phyloP scores from a whole-genome alignment of 1,140 invertebrate genomes.

The Zeugodacus cucurbitae region DNA sequence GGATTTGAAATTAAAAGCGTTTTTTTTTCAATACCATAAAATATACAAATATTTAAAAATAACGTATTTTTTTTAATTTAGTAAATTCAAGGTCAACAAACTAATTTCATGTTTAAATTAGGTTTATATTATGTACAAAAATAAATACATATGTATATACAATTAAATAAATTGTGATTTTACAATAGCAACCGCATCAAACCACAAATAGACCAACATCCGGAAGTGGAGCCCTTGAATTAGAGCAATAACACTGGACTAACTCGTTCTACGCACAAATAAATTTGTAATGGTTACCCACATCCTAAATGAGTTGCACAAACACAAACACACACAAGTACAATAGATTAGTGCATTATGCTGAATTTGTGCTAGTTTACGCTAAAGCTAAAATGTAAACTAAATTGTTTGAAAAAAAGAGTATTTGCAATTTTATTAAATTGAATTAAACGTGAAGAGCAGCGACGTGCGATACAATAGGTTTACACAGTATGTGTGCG shows the following conservation, averaged over 20 bases:
- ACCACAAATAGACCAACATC: not conserved
- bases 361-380: constrained; percentile 2
- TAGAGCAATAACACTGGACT: not conserved
- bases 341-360: not conserved
- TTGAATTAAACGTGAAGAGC: constrained; percentile 16
- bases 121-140: not conserved
- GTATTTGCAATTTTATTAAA: not conserved
- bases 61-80: no score
- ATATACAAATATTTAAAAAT: no score
- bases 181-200: not conserved
- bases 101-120: not conserved
- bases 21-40: no score
- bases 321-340: not conserved
- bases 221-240: constrained; percentile 21
- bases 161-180: not conserved
- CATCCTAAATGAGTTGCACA: not conserved
- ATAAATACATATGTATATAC: not conserved
- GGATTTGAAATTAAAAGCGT: no score
- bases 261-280: constrained; percentile 5
- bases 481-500: not conserved
- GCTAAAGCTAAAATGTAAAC: not conserved
- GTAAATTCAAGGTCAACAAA: not conserved
- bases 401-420: not conserved
- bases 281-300: not conserved
- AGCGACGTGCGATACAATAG: not conserved